Conservation (phyloP, 2,888 invertebrate species). For the Conus canariensis region DNA sequence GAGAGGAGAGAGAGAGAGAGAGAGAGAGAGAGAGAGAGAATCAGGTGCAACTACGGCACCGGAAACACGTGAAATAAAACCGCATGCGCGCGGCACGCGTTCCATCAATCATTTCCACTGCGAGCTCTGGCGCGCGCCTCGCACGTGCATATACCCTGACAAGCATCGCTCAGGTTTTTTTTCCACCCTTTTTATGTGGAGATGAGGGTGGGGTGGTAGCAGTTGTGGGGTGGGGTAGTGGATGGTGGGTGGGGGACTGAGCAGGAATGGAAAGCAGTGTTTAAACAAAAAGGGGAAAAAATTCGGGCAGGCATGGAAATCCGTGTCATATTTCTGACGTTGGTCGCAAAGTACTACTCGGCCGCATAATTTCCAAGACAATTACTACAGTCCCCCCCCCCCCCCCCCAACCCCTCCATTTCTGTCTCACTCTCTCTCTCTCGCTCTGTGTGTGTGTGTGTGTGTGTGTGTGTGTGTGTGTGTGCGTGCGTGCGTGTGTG, state of each 20-base stretch:
- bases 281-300: background rate
- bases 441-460: background rate
- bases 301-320: background rate
- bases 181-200: background rate
- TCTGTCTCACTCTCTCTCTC: too few relatives aligned
- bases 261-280: too few relatives aligned
- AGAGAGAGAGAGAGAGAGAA: conserved; percentile 9
- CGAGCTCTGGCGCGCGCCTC: background rate
- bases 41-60: conserved; percentile 38
- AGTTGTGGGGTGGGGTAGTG: too few relatives aligned
- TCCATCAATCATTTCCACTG: conserved; percentile 38
- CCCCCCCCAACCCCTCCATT: too few relatives aligned
- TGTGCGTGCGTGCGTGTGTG: background rate
- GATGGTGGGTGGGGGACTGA: background rate
- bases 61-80: conserved; percentile 37
- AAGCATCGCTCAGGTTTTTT: conserved; percentile 4
- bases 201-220: too few relatives aligned
- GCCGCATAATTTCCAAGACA: too few relatives aligned
- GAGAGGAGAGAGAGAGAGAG: conserved; percentile 2
- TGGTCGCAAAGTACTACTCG: background rate
- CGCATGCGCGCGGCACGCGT: conserved; percentile 40
- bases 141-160: conserved; percentile 38
- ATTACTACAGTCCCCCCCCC: too few relatives aligned
- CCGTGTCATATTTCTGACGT: background rate
- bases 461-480: conserved; percentile 2